These are phyloP conservation scores for Mastomys coucha DNA, from an alignment of 2,113 vertebrate species.

Conservation along the genomic window DNA sequence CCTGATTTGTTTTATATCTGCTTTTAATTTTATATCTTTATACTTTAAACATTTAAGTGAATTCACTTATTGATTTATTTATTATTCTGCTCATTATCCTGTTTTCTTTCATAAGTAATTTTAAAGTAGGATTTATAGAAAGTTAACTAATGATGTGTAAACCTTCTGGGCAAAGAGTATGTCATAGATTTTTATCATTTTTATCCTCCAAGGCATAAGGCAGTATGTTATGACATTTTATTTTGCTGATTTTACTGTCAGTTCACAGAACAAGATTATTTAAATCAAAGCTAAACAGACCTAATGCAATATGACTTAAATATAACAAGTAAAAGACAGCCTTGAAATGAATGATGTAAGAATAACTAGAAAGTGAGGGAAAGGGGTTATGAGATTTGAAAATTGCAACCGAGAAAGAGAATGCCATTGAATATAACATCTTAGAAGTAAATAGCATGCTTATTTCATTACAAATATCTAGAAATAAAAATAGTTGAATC, in stretches of 20 bases:
- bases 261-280: slow-evolving; percentile 62
- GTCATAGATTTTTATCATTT: slow-evolving; percentile 69
- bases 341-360: slow-evolving; percentile 30
- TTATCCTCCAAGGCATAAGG: slow-evolving; percentile 65
- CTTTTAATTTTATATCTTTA: neutral
- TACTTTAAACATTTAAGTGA: neutral
- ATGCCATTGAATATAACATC: neutral
- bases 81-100: neutral
- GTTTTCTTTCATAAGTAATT: neutral
- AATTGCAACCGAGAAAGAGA: neutral
- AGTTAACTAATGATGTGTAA: slow-evolving; percentile 48
- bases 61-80: neutral
- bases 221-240: slow-evolving; percentile 76
- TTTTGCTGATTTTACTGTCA: slow-evolving; percentile 73
- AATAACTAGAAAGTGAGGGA: slow-evolving; percentile 49
- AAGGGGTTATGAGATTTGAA: slow-evolving; percentile 6
- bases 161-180: slow-evolving; percentile 48
- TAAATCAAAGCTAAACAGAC: slow-evolving; percentile 17
- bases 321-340: neutral
- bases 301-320: slow-evolving; percentile 52
- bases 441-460: neutral
- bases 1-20: neutral
- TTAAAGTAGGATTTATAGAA: neutral
- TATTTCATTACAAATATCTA: neutral
- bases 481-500: neutral